Evolutionary conservation across 2,797 vertebrate genomes (phyloP).

Genomic region (Lutjanus argentimaculatus): DNA sequence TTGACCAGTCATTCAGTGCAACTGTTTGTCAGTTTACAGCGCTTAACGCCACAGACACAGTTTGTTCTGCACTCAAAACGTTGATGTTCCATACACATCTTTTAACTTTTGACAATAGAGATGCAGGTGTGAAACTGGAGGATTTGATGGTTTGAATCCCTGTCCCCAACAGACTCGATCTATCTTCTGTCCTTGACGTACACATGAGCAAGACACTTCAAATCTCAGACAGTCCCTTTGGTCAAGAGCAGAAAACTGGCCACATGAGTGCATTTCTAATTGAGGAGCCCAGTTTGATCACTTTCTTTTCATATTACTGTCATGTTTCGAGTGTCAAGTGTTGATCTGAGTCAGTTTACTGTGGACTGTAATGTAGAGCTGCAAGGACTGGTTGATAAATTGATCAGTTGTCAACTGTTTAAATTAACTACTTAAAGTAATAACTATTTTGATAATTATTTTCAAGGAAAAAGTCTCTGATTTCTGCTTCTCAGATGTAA

Average conservation of each 20-base stretch:
- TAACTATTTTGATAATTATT: too few relatives aligned
- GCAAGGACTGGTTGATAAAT: too few relatives aligned
- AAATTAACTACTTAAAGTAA: too few relatives aligned
- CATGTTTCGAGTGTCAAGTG: conserved; percentile 11
- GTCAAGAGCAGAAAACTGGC: neutral
- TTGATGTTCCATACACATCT: neutral
- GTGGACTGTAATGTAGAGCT: too few relatives aligned
- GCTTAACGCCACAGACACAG: neutral
- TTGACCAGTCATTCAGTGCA: neutral
- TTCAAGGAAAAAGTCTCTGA: too few relatives aligned
- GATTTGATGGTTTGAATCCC: conserved; percentile 2
- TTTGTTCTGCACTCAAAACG: neutral
- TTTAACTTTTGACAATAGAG: neutral
- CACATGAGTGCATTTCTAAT: neutral
- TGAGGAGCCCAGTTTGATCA: neutral
- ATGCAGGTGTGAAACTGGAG: neutral
- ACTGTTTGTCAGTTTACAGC: neutral
- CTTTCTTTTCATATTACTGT: neutral
- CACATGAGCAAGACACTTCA: neutral
- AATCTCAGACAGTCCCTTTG: neutral
- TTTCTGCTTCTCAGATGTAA: too few relatives aligned
- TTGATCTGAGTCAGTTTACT: conserved; percentile 3
- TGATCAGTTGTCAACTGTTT: too few relatives aligned
- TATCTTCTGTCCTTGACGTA: neutral
- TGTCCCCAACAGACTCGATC: too few relatives aligned